phyloP scores from a whole-genome alignment of 2,888 invertebrate genomes.

The Agonopterix arenella region DNA sequence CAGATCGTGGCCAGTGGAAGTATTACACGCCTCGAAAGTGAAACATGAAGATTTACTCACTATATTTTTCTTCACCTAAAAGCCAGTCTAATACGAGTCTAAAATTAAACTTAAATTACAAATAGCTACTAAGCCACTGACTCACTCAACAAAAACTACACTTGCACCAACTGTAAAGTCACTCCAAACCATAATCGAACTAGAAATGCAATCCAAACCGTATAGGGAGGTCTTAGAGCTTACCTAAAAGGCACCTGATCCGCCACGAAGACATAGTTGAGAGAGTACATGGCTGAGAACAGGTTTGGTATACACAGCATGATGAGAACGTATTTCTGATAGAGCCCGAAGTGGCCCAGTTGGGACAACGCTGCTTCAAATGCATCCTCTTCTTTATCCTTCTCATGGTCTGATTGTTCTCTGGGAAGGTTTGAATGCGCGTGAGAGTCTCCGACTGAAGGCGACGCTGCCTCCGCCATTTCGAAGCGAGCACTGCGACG shows the following conservation, averaged over 20 bases:
- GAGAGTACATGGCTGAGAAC: slow-evolving; percentile 69
- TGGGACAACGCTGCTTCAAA: slow-evolving; percentile 50
- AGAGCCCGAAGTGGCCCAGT: slow-evolving; percentile 60
- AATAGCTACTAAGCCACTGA: too few relatives aligned
- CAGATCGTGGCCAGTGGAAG: too few relatives aligned
- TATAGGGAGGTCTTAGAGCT: slow-evolving; percentile 13
- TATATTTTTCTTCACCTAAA: too few relatives aligned
- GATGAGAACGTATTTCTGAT: slow-evolving; percentile 51
- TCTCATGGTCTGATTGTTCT: not conserved
- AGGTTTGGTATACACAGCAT: slow-evolving; percentile 66
- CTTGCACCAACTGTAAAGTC: too few relatives aligned
- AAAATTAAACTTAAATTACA: too few relatives aligned
- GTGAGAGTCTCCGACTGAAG: not conserved
- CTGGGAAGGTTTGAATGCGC: not conserved
- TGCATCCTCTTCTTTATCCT: slow-evolving; percentile 21
- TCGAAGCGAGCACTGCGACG: not conserved
- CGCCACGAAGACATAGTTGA: slow-evolving; percentile 77
- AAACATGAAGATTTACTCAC: too few relatives aligned
- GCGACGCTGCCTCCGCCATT: not conserved
- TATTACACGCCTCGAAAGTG: too few relatives aligned
- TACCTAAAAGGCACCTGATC: slow-evolving; percentile 75
- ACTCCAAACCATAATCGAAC: too few relatives aligned
- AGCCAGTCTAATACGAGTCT: too few relatives aligned
- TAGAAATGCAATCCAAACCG: too few relatives aligned
- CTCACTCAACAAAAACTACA: too few relatives aligned